Percentiles rank a stretch among this genome's conserved stretches.
These are phyloP conservation scores for Archegozetes longisetosus DNA, from an alignment of 1,140 invertebrate species.

Conservation along the genomic window DNA sequence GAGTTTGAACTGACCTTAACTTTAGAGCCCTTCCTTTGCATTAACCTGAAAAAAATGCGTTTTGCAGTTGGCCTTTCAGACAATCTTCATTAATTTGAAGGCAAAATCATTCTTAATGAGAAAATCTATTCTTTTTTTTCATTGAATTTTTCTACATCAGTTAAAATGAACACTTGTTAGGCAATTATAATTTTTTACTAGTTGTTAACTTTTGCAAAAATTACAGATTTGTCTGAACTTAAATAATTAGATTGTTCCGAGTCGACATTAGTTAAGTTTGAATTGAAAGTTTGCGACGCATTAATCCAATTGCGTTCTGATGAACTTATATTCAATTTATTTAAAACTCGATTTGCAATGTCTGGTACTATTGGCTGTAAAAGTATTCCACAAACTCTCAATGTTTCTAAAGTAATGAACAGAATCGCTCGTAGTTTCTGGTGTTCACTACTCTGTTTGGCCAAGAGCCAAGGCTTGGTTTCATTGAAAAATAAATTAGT, in stretches of 20 bases:
- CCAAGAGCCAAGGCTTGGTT: constrained; percentile 70
- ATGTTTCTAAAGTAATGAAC: constrained; percentile 62
- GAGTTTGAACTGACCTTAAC: no score
- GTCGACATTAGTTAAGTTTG: neutral
- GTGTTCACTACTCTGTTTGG: constrained; percentile 31
- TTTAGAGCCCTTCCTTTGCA: no score
- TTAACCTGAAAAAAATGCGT: no score
- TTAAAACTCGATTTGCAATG: constrained; percentile 40
- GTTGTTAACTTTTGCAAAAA: neutral
- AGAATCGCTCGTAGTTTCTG: constrained; percentile 50
- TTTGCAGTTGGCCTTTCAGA: no score
- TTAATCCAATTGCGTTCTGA: constrained; percentile 13
- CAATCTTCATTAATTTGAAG: no score
- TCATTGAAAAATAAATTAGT: constrained; percentile 73
- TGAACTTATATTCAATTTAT: constrained; percentile 27
- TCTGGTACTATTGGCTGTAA: constrained; percentile 69
- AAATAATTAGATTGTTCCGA: neutral
- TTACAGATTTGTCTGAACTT: neutral
- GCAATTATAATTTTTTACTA: no score
- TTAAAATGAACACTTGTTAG: no score
- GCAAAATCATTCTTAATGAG: no score
- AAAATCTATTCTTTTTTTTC: no score
- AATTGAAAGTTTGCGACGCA: neutral
- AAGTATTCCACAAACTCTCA: constrained; percentile 56
- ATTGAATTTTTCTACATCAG: no score